Percentiles rank a stretch among this genome's conserved stretches.
Conservation (phyloP, 2,888 invertebrate genomes). For the Biston betularia region DNA sequence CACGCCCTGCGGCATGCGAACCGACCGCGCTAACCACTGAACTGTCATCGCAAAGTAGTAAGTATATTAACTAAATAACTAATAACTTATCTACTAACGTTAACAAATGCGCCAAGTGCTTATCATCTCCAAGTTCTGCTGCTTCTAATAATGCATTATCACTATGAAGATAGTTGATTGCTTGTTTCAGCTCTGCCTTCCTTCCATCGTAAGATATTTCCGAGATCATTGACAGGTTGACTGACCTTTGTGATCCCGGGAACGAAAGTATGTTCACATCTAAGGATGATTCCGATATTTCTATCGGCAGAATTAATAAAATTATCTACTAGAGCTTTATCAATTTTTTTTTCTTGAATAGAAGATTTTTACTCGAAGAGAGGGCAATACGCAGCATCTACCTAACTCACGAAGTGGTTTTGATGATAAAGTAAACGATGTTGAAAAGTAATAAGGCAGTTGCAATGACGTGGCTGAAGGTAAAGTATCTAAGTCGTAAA, state of each 20-base stretch:
- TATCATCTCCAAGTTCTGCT: conserved; percentile 68
- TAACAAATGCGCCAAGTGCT: conserved; percentile 55
- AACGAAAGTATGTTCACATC: conserved; percentile 62
- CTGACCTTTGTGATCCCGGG: conserved; percentile 57
- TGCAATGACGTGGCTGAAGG: no score
- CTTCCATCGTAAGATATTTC: conserved; percentile 13
- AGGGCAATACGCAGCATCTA: no score
- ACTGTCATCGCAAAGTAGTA: no score
- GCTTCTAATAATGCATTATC: conserved; percentile 67
- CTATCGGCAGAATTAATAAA: conserved; percentile 46
- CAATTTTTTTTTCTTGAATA: neutral
- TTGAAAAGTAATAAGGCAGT: no score
- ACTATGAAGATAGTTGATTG: conserved; percentile 63
- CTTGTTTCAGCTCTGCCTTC: conserved; percentile 44
- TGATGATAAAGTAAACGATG: no score
- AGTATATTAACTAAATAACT: no score
- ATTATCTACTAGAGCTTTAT: neutral
- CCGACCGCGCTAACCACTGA: no score
- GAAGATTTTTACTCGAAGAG: neutral
- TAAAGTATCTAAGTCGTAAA: no score
- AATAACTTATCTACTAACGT: conserved; percentile 51
- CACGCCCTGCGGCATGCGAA: no score
- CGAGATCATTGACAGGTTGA: conserved; percentile 40
- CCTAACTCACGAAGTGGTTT: no score
- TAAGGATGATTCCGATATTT: conserved; percentile 61